Percentiles rank a stretch among this genome's conserved stretches.
These are phyloP conservation scores for Furnarius figulus DNA, from an alignment of 2,113 vertebrate genomes.

Conservation along the genomic window DNA sequence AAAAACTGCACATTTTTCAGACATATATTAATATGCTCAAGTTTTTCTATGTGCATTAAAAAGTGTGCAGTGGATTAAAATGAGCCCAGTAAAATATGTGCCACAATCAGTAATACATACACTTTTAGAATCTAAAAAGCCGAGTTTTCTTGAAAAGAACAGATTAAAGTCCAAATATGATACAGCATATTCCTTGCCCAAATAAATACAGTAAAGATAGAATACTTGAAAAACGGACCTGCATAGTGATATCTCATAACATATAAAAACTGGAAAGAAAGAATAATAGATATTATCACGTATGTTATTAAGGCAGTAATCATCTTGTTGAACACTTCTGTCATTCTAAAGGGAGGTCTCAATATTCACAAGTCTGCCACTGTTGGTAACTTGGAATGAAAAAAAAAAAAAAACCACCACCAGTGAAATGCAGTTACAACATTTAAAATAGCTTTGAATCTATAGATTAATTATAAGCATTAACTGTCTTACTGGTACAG, in stretches of 20 bases:
- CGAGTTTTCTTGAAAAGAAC: background rate
- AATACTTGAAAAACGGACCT: background rate
- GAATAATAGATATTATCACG: background rate
- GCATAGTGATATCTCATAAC: background rate
- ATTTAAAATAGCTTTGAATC: too few relatives aligned
- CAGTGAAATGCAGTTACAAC: background rate
- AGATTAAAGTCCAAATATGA: background rate
- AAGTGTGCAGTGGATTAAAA: constrained; percentile 17
- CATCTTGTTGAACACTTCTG: background rate
- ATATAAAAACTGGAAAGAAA: background rate
- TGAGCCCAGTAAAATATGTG: background rate
- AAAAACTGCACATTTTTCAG: background rate
- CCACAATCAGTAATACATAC: background rate
- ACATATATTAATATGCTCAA: background rate
- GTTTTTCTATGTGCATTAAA: background rate
- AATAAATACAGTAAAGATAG: background rate
- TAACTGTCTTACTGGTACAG: too few relatives aligned
- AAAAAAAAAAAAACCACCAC: background rate
- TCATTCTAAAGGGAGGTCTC: background rate
- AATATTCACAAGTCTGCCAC: background rate
- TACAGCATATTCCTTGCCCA: background rate
- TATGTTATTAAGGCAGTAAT: background rate
- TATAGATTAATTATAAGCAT: too few relatives aligned
- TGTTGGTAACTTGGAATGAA: background rate
- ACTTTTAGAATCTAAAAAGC: background rate